A percentile compares a stretch with the other conserved stretches of the same genome.
Evolutionary conservation across 1,140 invertebrate species (phyloP).

Genomic region (Pachyrhynchus sulphureomaculatus): DNA sequence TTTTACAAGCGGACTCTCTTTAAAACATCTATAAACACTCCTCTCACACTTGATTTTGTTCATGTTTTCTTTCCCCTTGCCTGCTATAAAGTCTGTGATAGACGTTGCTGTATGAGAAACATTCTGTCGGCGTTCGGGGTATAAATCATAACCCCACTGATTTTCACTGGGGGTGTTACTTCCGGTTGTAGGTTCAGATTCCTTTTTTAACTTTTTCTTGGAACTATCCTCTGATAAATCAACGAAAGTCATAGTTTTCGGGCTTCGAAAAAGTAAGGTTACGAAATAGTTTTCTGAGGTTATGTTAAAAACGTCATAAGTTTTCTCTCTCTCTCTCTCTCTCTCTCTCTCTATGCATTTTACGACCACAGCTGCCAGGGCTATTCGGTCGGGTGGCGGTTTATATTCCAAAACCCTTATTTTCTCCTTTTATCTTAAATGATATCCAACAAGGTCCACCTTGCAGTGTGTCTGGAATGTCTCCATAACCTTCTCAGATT

Average conservation of each 20-base stretch:
- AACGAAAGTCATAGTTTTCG: constrained; percentile 10
- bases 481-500: too few relatives aligned
- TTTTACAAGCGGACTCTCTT: constrained; percentile 81
- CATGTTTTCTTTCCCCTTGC: constrained; percentile 65
- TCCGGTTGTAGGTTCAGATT: not conserved
- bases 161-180: not conserved
- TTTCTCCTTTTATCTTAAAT: too few relatives aligned
- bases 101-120: constrained; percentile 54
- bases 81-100: constrained; percentile 58
- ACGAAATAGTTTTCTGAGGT: too few relatives aligned
- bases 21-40: constrained; percentile 73
- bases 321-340: too few relatives aligned
- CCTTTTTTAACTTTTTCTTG: not conserved
- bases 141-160: constrained; percentile 78
- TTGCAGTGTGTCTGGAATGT: too few relatives aligned
- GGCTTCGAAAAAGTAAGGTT: too few relatives aligned
- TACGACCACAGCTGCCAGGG: too few relatives aligned
- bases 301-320: too few relatives aligned
- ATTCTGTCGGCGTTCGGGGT: constrained; percentile 74
- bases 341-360: too few relatives aligned
- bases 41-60: constrained; percentile 79
- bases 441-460: too few relatives aligned
- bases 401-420: too few relatives aligned
- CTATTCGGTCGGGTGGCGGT: too few relatives aligned
- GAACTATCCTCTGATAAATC: not conserved